phyloP scores from a whole-genome alignment of 2,113 vertebrate genomes.

The Bubo bubo region DNA sequence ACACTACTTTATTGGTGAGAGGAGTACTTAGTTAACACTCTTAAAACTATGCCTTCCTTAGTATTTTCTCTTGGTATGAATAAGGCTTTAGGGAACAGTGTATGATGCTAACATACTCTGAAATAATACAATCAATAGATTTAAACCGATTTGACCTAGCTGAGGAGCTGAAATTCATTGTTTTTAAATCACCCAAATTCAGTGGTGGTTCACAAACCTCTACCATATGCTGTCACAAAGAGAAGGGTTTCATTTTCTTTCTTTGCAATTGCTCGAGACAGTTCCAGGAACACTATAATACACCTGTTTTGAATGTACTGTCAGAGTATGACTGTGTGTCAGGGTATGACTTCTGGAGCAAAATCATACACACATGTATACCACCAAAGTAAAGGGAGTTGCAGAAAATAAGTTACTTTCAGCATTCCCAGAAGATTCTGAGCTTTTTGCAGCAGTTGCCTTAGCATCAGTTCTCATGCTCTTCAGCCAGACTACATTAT shows the following conservation, averaged over 20 bases:
- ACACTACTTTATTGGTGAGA: background rate
- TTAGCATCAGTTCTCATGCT: background rate
- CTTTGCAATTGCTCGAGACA: background rate
- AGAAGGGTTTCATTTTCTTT: background rate
- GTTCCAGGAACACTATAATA: background rate
- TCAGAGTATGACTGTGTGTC: background rate
- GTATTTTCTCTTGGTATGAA: background rate
- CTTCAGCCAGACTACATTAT: background rate
- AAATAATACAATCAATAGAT: background rate
- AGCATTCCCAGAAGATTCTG: background rate
- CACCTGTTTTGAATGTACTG: background rate
- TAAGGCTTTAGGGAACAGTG: background rate
- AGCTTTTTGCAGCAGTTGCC: background rate
- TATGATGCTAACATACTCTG: background rate
- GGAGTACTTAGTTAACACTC: background rate
- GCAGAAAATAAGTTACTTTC: background rate
- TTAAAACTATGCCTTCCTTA: background rate
- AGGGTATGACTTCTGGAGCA: background rate
- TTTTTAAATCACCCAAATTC: background rate
- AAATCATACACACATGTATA: background rate
- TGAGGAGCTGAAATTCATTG: background rate
- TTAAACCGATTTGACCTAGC: background rate
- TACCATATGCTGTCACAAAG: background rate
- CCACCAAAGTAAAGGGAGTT: background rate
- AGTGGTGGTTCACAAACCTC: background rate